Percentiles rank a stretch among this genome's conserved stretches.
Conservation (phyloP, 2,888 invertebrate genomes). For the Biston stratarius region DNA sequence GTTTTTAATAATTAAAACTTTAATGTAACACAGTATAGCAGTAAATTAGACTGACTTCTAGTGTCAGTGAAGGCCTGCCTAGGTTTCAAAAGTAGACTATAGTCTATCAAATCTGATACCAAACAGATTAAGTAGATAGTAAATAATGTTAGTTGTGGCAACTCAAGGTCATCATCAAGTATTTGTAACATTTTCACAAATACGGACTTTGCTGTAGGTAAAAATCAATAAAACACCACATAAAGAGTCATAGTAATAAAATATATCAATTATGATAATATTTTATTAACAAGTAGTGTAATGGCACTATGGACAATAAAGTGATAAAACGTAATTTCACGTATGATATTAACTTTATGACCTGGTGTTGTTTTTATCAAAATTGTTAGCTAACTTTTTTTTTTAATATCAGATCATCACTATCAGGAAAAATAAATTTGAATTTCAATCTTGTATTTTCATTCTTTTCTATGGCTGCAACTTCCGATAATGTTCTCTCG, state of each 20-base stretch:
- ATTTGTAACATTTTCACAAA: neutral
- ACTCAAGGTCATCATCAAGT: too few relatives aligned
- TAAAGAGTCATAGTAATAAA: constrained; percentile 7
- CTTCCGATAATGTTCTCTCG: neutral
- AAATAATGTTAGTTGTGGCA: neutral
- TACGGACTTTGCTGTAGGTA: constrained; percentile 9
- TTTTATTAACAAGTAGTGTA: constrained; percentile 15
- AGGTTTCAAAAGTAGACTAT: too few relatives aligned
- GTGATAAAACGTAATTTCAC: constrained; percentile 7
- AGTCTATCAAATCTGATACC: neutral
- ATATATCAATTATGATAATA: constrained; percentile 11
- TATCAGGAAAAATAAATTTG: neutral
- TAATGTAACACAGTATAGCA: too few relatives aligned
- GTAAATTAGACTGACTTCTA: too few relatives aligned
- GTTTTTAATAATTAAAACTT: too few relatives aligned
- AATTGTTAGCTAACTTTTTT: neutral
- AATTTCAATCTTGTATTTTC: neutral
- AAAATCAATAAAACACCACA: constrained; percentile 1
- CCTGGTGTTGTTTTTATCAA: neutral
- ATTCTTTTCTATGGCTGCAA: neutral
- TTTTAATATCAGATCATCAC: neutral
- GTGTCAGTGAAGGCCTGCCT: too few relatives aligned
- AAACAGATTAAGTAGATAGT: neutral
- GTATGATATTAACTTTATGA: constrained; percentile 1
- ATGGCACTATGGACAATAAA: constrained; percentile 5